Conservation (phyloP, 2,113 vertebrate species). For the Oenanthe melanoleuca region DNA sequence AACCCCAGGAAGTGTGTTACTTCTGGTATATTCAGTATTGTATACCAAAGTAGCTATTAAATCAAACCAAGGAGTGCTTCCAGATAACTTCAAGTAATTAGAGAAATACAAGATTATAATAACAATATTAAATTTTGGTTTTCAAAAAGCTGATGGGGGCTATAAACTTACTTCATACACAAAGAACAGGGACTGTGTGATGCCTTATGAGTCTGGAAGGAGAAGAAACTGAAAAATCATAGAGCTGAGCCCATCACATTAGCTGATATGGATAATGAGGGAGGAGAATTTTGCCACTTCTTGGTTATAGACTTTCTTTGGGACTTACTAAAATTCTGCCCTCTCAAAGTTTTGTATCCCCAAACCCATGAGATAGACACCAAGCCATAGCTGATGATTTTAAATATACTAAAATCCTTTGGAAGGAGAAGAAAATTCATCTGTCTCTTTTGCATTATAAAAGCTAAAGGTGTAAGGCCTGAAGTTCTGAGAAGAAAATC, state of each 20-base stretch:
- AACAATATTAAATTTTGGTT: not conserved
- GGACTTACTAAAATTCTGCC: not conserved
- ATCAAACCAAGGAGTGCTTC: not conserved
- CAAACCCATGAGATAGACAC: not conserved
- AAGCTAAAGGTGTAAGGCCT: not conserved
- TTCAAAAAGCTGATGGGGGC: not conserved
- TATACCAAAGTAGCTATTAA: not conserved
- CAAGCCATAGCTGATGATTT: not conserved
- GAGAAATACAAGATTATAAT: not conserved
- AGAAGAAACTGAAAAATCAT: not conserved
- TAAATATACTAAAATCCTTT: not conserved
- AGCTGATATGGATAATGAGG: not conserved
- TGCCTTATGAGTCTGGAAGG: not conserved
- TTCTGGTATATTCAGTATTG: not conserved
- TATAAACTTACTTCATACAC: not conserved
- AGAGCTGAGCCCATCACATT: not conserved
- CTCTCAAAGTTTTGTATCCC: not conserved
- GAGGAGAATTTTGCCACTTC: not conserved
- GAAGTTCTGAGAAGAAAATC: not conserved
- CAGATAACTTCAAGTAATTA: not conserved
- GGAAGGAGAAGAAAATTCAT: not conserved
- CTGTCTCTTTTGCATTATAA: not conserved
- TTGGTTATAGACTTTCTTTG: not conserved
- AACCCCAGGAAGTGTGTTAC: not conserved
- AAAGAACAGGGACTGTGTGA: not conserved